These are phyloP conservation scores for Montipora capitata DNA, from an alignment of 92 coral and sea anemone genomes.

Conservation along the genomic window DNA sequence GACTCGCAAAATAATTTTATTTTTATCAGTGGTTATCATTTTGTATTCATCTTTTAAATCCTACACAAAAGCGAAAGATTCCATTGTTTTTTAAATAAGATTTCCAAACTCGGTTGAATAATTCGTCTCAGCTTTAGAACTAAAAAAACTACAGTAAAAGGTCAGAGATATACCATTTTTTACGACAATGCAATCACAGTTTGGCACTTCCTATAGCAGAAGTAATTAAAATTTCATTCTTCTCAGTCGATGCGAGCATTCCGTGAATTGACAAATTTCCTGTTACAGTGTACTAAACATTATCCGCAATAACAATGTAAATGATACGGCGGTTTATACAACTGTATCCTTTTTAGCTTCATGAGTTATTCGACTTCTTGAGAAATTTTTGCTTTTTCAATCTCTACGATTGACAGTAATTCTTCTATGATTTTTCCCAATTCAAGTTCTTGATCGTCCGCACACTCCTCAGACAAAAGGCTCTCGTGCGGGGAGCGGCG, in stretches of 20 bases:
- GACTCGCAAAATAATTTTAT: no score
- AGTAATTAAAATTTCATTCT: not conserved
- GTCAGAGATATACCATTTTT: no score
- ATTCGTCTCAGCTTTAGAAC: no score
- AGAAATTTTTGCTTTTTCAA: constrained; percentile 76
- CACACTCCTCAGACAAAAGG: constrained; percentile 46
- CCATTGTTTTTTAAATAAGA: no score
- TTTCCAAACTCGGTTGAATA: no score
- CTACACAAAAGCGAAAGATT: no score
- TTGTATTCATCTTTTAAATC: no score
- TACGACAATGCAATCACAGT: not conserved
- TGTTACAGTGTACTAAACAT: not conserved
- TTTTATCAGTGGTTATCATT: no score
- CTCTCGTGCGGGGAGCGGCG: constrained; percentile 1
- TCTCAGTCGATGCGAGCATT: not conserved
- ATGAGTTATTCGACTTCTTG: constrained; percentile 37
- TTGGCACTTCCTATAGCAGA: no score
- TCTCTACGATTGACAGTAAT: constrained; percentile 79
- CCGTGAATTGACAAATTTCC: not conserved
- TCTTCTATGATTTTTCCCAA: constrained; percentile 83
- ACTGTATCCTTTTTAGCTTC: not conserved
- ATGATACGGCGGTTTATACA: not conserved
- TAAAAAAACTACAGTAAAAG: no score
- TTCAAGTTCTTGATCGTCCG: constrained; percentile 73
- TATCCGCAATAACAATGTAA: not conserved